Evolutionary conservation across 2,888 invertebrate species (phyloP), one percentile per base, ranked within the genome.

Genomic region (Phalera bucephala): DNA sequence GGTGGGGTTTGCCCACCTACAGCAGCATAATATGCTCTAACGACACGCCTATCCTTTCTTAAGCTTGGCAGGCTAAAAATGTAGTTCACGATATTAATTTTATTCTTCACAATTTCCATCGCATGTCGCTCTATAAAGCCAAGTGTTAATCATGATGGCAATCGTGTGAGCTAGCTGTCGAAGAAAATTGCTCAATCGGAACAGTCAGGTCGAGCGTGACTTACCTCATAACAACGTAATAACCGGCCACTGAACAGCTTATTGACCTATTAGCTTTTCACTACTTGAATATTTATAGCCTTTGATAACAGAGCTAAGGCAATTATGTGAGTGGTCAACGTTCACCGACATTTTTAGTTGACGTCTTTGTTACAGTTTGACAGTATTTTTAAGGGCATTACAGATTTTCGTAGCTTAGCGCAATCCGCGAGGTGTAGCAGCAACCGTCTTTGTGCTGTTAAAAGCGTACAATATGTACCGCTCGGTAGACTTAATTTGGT

Each of bases 181-280:
- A 73, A 72, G 73, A 72, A 76, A 79, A 79, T 79, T 78, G 73
- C 78, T 79, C 72, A 78, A 79, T 79, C 77, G 71, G 45, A 52
- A 49, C 55, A 53, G 57, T 48, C 60, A 62, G 73, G 72, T 72
- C 70, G 70, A 73, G 76, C 79, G 79, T 79, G 79, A 65, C 69
- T 61, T 42, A 59, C 52, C 60, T 63, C 72, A 67, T 79, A 75
- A 75, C 72, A 64, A 64, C 63, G 62, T 75, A 74, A 75, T 72
- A 72, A 75, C 68, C 53, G 54, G 52, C 69, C 64, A 62, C 44
- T 48, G 55, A 56, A 61, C 58, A 47, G 56, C 63, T 69, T 73
- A 71, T 74, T 70, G 67, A 65, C 64, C 70, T 61, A 72, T 77
- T 75, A 73, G 64, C 56, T 69, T 77, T 75, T 72, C 75, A 72